Evolutionary conservation across 2,797 vertebrate species (phyloP), one percentile per base, ranked within the genome.

Genomic region (Helicolenus hilgendorfi): DNA sequence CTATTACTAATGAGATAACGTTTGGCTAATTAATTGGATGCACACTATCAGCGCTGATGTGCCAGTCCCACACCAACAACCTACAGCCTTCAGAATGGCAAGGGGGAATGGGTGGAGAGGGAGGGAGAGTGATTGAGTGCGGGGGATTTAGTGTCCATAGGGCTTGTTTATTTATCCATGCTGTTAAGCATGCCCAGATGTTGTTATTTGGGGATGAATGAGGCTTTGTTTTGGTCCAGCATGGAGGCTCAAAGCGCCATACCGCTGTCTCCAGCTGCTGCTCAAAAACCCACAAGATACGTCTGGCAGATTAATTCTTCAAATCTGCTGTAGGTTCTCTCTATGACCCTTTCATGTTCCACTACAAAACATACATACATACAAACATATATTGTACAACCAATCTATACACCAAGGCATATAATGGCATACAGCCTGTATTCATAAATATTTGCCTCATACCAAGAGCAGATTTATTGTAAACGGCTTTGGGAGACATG

Each of bases 121-220:
- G 90, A 91, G 83, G 77, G 73, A 71, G 74, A 92, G 89, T 91
- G 91, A 94, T 89, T 90, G 92, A 94, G 73, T 86, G 90, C 56
- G 63, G 62, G 78, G 91, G 90, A 91, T 92, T 89, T 71, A 78
- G 68, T 92, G 94, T 95, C 95, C 94, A 84, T 84, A 84, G 96
- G 89, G 89, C 91, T 91, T 96, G 94, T 96, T 95, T 95, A 95
- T 94, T 94, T 95, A 94, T 96, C 93, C 85, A 88, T 87, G 92
- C 80, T 87, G 74, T 92, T 97, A 97, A 96, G 92, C 95, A 86
- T 27, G 62, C 81, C 95, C 96, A 97, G 93, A 96, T 96, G 93
- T 93, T 97, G 92, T 95, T 90, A 55, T 97, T 96, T 90, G 92
- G 87, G 93, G 95, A 97, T 92, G 88, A 96, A 92, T 94, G 83